phyloP scores from a whole-genome alignment of 2,888 invertebrate genomes.

The Aphrophora alni region DNA sequence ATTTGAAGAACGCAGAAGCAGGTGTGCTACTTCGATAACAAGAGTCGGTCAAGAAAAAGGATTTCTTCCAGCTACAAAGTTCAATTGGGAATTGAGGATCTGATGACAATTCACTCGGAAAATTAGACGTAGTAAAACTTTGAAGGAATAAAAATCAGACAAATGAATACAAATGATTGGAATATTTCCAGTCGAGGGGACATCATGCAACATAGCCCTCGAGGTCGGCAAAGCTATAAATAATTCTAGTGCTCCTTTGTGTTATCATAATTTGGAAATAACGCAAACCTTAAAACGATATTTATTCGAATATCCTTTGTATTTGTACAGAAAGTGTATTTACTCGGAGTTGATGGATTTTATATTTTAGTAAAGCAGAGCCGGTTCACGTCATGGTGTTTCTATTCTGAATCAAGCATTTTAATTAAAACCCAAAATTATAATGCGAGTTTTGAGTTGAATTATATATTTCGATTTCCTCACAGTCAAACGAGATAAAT shows the following conservation, averaged over 20 bases:
- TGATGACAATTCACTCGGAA: not conserved
- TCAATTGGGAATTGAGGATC: not conserved
- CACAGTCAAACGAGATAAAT: too few species aligned
- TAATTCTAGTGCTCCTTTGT: not conserved
- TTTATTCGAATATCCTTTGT: not conserved
- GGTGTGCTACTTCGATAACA: not conserved
- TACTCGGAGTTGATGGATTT: not conserved
- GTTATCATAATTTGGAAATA: not conserved
- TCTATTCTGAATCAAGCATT: too few species aligned
- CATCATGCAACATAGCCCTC: not conserved
- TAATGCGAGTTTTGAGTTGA: too few species aligned
- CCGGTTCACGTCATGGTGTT: too few species aligned
- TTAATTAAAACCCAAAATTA: too few species aligned
- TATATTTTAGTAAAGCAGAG: not conserved
- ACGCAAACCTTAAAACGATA: not conserved
- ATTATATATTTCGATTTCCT: too few species aligned
- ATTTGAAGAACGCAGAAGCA: not conserved
- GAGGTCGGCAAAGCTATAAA: not conserved
- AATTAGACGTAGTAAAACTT: not conserved
- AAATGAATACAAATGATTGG: not conserved
- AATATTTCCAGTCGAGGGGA: not conserved
- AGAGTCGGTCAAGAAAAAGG: not conserved
- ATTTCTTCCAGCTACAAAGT: not conserved
- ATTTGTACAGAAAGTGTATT: not conserved
- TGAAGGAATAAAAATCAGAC: not conserved